Conservation (phyloP, 1,140 invertebrate species). For the Zaprionus davidi region DNA sequence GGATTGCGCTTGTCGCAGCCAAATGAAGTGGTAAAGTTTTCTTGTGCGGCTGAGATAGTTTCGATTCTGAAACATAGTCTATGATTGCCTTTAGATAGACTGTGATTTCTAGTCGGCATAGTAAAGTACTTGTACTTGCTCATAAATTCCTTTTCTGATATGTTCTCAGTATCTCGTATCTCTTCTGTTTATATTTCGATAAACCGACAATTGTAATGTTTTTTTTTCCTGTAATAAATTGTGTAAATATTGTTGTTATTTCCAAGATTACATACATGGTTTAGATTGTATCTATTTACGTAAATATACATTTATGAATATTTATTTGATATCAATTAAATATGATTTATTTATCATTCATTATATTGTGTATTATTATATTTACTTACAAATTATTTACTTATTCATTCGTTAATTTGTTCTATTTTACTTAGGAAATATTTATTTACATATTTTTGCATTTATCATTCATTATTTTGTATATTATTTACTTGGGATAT, state of each 20-base stretch:
- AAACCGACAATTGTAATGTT: background rate
- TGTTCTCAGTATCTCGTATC: slow-evolving; percentile 2
- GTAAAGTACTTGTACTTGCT: background rate
- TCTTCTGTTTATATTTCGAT: slow-evolving; percentile 7
- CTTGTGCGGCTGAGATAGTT: slow-evolving; percentile 36
- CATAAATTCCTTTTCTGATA: slow-evolving; percentile 27
- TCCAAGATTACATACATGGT: background rate
- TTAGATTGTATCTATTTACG: background rate
- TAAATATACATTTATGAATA: no score
- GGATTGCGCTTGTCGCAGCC: slow-evolving; percentile 43
- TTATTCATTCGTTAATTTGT: background rate
- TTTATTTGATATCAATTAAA: background rate
- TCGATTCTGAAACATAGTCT: slow-evolving; percentile 25
- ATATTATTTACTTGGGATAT: background rate
- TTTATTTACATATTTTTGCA: background rate
- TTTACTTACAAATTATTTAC: background rate
- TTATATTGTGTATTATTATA: background rate
- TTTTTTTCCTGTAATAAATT: slow-evolving; percentile 10
- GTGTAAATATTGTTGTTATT: background rate
- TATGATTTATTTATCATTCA: background rate
- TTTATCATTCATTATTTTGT: background rate
- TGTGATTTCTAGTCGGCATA: slow-evolving; percentile 23
- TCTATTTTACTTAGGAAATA: background rate
- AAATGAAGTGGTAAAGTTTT: slow-evolving; percentile 76
- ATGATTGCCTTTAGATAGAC: slow-evolving; percentile 39